Conservation (phyloP, 2,113 vertebrate species). For the Cnemophilus loriae region DNA sequence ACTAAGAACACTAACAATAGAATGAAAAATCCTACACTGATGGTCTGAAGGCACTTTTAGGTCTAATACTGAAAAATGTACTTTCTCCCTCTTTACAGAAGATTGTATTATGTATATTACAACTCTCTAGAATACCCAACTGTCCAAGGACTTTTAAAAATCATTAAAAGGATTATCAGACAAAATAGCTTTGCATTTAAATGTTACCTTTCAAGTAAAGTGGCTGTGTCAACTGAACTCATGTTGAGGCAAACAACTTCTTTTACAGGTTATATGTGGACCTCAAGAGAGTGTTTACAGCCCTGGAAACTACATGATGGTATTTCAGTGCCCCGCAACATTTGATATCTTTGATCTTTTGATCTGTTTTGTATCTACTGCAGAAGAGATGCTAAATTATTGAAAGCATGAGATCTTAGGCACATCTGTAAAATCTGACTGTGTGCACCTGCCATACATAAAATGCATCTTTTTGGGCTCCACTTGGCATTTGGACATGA, state of each 20-base stretch:
- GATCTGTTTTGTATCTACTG: not conserved
- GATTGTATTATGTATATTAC: not conserved
- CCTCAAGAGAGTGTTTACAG: not conserved
- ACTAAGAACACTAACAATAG: not conserved
- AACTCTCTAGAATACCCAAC: not conserved
- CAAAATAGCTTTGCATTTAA: not conserved
- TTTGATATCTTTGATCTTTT: constrained; percentile 34
- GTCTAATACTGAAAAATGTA: not conserved
- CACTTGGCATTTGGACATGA: constrained; percentile 1
- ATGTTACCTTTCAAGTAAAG: not conserved
- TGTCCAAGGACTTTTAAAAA: not conserved
- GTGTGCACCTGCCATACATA: not conserved
- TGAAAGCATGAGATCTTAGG: not conserved
- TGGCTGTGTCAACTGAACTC: not conserved
- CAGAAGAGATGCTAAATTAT: constrained; percentile 30
- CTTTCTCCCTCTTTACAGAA: not conserved
- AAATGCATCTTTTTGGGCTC: constrained; percentile 4
- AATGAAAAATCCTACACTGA: not conserved
- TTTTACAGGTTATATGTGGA: not conserved
- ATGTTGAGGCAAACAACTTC: not conserved
- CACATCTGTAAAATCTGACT: not conserved
- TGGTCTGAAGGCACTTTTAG: fast-evolving
- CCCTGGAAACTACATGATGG: not conserved
- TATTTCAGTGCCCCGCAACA: not conserved
- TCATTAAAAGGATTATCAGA: not conserved